Evolutionary conservation across 2,888 invertebrate species (phyloP).

Genomic region (Andrena camellia): DNA sequence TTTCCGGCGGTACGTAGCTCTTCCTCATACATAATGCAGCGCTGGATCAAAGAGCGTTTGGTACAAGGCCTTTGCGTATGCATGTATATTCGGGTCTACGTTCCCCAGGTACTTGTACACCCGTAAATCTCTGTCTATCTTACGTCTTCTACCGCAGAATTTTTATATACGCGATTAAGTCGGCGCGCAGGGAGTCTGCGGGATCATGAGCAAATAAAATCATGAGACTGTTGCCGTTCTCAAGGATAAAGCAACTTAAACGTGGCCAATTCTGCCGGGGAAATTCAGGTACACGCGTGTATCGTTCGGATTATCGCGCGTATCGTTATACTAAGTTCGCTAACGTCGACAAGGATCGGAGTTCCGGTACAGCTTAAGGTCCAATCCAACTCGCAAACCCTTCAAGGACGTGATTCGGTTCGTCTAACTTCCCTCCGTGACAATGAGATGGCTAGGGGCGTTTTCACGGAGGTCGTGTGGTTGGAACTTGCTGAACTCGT

Average conservation of each 20-base stretch:
- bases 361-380: conserved; percentile 37
- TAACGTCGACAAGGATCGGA: conserved; percentile 26
- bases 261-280: not conserved
- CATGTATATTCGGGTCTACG: conserved; percentile 36
- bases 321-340: conserved; percentile 51
- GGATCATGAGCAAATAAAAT: not conserved
- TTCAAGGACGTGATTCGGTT: conserved; percentile 36
- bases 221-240: not conserved
- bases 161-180: not conserved
- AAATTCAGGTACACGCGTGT: not conserved
- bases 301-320: conserved; percentile 14
- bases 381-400: conserved; percentile 37
- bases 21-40: conserved; percentile 75
- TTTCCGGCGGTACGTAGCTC: conserved; percentile 66
- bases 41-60: conserved; percentile 69
- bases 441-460: conserved; percentile 20
- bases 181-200: not conserved
- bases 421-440: conserved; percentile 17
- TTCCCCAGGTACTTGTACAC: conserved; percentile 16
- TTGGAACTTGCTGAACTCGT: not conserved
- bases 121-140: conserved; percentile 37
- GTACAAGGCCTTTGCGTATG: conserved; percentile 37
- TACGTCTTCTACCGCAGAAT: not conserved
- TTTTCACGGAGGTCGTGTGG: not conserved
- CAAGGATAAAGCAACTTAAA: not conserved